A percentile compares a stretch with the other conserved stretches of the same genome.
Conservation (phyloP, 2,113 vertebrate genomes). For the Leptobrachium leishanense region DNA sequence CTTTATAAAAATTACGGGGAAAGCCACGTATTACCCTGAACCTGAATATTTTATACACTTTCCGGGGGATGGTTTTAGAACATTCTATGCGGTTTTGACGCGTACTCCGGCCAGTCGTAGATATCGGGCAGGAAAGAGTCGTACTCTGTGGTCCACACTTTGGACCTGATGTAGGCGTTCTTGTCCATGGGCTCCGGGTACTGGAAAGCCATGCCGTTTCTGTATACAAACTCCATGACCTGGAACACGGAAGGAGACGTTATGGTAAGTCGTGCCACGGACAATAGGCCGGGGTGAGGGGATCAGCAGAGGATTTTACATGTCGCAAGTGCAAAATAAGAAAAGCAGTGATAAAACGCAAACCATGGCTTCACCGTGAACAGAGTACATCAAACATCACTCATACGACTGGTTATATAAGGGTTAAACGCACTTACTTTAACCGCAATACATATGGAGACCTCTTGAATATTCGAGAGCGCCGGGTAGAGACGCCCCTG, state of each 20-base stretch:
- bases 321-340: too few species aligned
- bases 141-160: slow-evolving; percentile 84
- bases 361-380: too few species aligned
- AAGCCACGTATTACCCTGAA: too few species aligned
- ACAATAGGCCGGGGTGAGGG: too few species aligned
- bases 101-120: slow-evolving; percentile 86
- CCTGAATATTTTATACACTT: too few species aligned
- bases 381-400: neutral
- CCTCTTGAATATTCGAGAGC: slow-evolving; percentile 89
- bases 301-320: too few species aligned
- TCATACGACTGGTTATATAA: too few species aligned
- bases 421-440: slow-evolving; percentile 71
- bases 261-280: too few species aligned
- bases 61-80: slow-evolving; percentile 15
- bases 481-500: slow-evolving; percentile 90
- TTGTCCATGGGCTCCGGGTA: slow-evolving; percentile 93
- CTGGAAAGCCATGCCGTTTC: slow-evolving; percentile 91
- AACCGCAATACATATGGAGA: slow-evolving; percentile 89
- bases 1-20: too few species aligned
- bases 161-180: slow-evolving; percentile 73
- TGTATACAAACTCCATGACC: slow-evolving; percentile 89
- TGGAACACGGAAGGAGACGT: slow-evolving; percentile 55
- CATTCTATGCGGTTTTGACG: slow-evolving; percentile 64
- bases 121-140: slow-evolving; percentile 90
- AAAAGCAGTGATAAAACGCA: too few species aligned